These are phyloP conservation scores for Chelon labrosus DNA, from an alignment of 2,797 vertebrate genomes.

Conservation along the genomic window DNA sequence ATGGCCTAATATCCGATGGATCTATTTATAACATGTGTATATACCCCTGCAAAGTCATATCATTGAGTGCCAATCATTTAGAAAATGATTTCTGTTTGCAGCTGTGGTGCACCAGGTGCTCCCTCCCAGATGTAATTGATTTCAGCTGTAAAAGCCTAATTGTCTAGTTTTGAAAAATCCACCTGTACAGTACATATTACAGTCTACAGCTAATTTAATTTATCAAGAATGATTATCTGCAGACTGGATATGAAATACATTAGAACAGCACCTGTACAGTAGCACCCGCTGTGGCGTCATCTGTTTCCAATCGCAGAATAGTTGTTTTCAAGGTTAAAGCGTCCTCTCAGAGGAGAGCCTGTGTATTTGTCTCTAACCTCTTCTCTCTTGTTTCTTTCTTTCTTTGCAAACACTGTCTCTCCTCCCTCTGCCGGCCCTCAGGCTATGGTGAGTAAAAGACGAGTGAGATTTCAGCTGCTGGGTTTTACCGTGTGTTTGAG, in stretches of 20 bases:
- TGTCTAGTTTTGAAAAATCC: neutral
- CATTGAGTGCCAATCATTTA: too few relatives aligned
- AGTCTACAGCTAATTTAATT: neutral
- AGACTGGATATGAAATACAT: neutral
- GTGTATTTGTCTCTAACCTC: conserved; percentile 61
- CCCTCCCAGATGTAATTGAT: neutral
- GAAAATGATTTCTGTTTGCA: neutral
- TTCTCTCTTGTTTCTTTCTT: conserved; percentile 40
- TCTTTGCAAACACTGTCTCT: conserved; percentile 25
- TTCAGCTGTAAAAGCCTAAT: neutral
- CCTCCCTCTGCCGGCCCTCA: conserved; percentile 68
- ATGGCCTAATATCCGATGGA: too few relatives aligned
- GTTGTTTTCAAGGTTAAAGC: conserved; percentile 40
- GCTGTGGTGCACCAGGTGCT: neutral
- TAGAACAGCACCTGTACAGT: neutral
- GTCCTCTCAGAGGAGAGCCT: conserved; percentile 13
- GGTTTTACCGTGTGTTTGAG: conserved; percentile 17
- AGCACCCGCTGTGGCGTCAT: neutral
- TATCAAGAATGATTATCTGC: neutral
- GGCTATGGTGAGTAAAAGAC: conserved; percentile 94
- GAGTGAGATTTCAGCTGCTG: conserved; percentile 15
- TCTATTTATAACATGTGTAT: too few relatives aligned
- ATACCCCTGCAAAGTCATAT: too few relatives aligned
- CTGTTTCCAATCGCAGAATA: conserved; percentile 9
- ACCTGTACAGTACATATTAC: neutral